Evolutionary conservation across 2,888 invertebrate genomes (phyloP).

Genomic region (Athrips mouffetella): DNA sequence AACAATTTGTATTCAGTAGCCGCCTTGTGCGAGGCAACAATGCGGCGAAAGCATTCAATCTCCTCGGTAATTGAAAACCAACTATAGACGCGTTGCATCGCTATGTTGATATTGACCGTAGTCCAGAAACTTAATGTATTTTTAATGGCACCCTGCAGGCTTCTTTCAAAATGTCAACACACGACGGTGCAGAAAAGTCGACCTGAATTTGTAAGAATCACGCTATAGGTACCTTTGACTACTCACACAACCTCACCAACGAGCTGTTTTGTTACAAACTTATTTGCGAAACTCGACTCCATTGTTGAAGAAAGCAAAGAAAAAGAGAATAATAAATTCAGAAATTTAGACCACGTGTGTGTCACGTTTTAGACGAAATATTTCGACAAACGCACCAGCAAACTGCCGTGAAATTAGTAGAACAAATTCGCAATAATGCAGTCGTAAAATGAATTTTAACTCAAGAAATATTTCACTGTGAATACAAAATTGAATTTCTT

Average conservation of each 20-base stretch:
- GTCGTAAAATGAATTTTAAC: slow-evolving; percentile 22
- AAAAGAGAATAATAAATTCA: background rate
- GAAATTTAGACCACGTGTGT: slow-evolving; percentile 8
- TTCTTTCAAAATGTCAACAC: slow-evolving; percentile 37
- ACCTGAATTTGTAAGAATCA: slow-evolving; percentile 14
- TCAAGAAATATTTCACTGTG: slow-evolving; percentile 18
- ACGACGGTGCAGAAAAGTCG: slow-evolving; percentile 22
- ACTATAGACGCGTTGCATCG: slow-evolving; percentile 27
- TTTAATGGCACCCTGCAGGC: slow-evolving; percentile 52
- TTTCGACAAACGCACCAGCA: slow-evolving; percentile 18
- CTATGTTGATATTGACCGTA: slow-evolving; percentile 30
- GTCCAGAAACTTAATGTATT: slow-evolving; percentile 45
- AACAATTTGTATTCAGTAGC: slow-evolving; percentile 31
- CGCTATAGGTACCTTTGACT: background rate
- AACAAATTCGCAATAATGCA: slow-evolving; percentile 31
- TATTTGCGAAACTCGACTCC: background rate
- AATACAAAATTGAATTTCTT: slow-evolving; percentile 20
- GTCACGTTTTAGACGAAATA: slow-evolving; percentile 11
- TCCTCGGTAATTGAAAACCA: slow-evolving; percentile 35
- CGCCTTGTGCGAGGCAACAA: slow-evolving; percentile 24
- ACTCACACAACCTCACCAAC: background rate
- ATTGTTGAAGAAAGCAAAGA: background rate
- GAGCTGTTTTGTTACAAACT: background rate
- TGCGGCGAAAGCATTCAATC: slow-evolving; percentile 30
- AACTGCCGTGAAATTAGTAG: slow-evolving; percentile 32